phyloP scores from a whole-genome alignment of 2,797 vertebrate species.

The Cirrhinus mrigala region DNA sequence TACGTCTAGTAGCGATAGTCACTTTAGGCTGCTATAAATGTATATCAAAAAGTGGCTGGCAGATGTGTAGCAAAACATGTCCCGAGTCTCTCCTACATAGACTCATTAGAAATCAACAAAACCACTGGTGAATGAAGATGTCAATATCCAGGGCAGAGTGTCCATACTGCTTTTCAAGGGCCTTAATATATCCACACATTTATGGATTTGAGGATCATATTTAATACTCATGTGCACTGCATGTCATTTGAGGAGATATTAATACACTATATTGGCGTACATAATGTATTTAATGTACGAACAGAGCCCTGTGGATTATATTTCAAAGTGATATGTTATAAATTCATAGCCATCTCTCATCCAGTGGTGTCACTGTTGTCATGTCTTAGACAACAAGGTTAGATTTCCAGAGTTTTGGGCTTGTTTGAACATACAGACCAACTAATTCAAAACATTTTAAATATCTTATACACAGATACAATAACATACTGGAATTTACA shows the following conservation, averaged over 20 bases:
- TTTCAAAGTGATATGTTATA: constrained; percentile 9
- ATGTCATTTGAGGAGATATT: constrained; percentile 38
- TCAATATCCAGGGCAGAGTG: constrained; percentile 9
- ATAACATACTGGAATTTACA: background rate
- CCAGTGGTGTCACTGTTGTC: constrained; percentile 67
- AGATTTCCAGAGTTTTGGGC: background rate
- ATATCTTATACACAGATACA: background rate
- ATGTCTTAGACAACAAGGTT: constrained; percentile 26
- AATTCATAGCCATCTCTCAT: constrained; percentile 43
- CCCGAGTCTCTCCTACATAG: background rate
- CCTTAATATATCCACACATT: constrained; percentile 32
- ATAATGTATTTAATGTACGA: constrained; percentile 22
- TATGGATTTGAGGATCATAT: constrained; percentile 39
- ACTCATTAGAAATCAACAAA: constrained; percentile 28
- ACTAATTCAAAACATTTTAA: background rate
- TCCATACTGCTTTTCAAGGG: background rate
- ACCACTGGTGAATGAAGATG: constrained; percentile 8
- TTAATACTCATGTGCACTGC: constrained; percentile 8
- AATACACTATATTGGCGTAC: constrained; percentile 1
- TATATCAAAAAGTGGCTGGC: background rate
- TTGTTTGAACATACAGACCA: background rate
- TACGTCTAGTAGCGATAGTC: background rate
- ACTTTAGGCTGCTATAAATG: background rate
- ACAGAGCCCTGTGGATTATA: background rate
- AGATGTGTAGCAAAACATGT: background rate